Base-by-base conservation (phyloP, 2,888 invertebrate genomes). In the Laothoe populi region DNA sequence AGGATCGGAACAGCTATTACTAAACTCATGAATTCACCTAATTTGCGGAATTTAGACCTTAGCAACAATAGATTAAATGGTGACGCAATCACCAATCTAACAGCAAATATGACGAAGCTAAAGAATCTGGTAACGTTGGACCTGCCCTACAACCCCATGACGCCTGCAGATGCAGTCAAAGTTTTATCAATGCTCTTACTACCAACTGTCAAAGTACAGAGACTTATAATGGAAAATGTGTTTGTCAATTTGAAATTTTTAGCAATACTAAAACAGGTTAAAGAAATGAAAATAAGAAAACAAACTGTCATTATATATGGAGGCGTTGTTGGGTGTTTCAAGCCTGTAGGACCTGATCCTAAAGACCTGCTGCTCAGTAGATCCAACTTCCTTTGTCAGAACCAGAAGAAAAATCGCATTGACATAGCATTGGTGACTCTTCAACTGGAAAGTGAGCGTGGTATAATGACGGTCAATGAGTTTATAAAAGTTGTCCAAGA, bases 101-200 rank as follows among this genome's bases (percentile, higher is more conserved):
- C 70, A n/a, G 58, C 19, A 26, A 64, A 53, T 61, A 62, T 90
- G 40, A 42, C 21, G 0, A 78, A 70, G 57, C 76, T 88, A 0
- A 79, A 80, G 58, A 83, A 80, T 44, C 59, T 90, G 21, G 61
- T 68, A 0, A 80, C 76, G 0, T 70, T 90, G 1, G 72, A 87
- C 76, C 67, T 89, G 59, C 88, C 89, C 8, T 79, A 68, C 46
- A 89, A 89, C 62, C 88, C 88, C 0, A 59, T 89, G 69, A 71
- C 76, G 1, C 73, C 80, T 10, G 64, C 42, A 0, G 87, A 88
- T 58, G 84, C 88, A 10, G 16, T 78, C 0, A 64, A 40, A 16
- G 61, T 87, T 31, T 67, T 89, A 1, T 40, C 62, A 2, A 83
- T 79, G 71, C 67, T 87, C 64, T 78, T 73, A 63, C 57, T 57